Conservation (phyloP, 2,888 invertebrate species). For the Apeira syringaria region DNA sequence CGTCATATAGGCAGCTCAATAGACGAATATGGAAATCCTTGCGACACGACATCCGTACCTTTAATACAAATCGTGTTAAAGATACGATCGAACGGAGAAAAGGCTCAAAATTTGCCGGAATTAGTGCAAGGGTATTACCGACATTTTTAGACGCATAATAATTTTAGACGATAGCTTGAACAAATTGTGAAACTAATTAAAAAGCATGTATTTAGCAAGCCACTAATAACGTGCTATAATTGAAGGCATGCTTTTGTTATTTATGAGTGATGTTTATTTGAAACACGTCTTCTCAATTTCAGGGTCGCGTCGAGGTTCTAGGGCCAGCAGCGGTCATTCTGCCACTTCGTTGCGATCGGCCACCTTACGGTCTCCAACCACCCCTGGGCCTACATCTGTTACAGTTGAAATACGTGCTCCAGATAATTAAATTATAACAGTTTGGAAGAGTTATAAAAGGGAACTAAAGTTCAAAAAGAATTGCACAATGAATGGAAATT, state of each 20-base stretch:
- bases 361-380: slow-evolving; percentile 70
- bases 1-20: no score
- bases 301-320: slow-evolving; percentile 88
- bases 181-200: no score
- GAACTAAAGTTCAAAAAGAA: slow-evolving; percentile 20
- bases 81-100: no score
- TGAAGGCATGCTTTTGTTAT: slow-evolving; percentile 37
- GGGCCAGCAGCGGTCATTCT: slow-evolving; percentile 91
- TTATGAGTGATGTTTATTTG: not conserved
- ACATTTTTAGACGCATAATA: no score
- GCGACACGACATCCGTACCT: no score
- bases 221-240: slow-evolving; percentile 10
- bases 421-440: slow-evolving; percentile 67
- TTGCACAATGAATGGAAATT: slow-evolving; percentile 8
- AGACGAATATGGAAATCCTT: no score
- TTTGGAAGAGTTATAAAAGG: slow-evolving; percentile 1
- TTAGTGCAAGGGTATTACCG: no score
- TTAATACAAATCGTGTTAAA: no score
- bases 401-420: slow-evolving; percentile 91
- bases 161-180: no score
- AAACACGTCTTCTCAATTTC: slow-evolving; percentile 29
- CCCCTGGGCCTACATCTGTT: slow-evolving; percentile 80
- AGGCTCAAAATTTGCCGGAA: no score
- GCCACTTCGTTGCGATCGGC: slow-evolving; percentile 88
- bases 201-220: no score